Evolutionary conservation across 2,113 vertebrate genomes (phyloP), one percentile per base, ranked within the genome.

Genomic region (Peromyscus leucopus): DNA sequence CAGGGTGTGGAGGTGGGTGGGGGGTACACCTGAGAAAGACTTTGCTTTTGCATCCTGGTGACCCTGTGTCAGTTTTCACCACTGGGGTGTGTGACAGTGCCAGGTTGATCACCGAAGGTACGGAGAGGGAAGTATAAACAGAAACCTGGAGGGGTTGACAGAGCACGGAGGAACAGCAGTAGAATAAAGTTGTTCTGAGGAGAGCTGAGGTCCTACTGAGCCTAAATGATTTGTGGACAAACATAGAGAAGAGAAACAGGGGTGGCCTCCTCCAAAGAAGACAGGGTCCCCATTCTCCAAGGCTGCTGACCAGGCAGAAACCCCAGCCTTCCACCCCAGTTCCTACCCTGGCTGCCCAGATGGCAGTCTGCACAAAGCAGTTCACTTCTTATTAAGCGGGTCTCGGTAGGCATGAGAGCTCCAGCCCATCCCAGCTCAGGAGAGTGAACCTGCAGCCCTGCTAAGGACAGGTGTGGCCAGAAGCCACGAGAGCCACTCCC

Each of bases 241-340:
- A 8, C 33, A 8, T 2, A 0, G 0, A 55, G 48, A 59, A n/a
- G 22, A 12, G 16, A 1, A 21, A 0, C 7, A 51, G 24, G 31
- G 61, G 42, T 17, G 8, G 31, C 59, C 1, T 5, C 9, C 51
- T 28, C 75, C 67, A 74, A 67, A 31, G 67, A 0, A 31, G 28
- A 33, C 63, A 89, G 87, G 72, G 85, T 19, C 57, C 51, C 75
- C 42, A 24, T 76, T 63, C 75, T 59, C 4, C 11, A 75, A 61
- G 59, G 17, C 46, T 55, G 39, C 6, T 5, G 51, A 46, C 36
- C 74, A 63, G 78, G 17, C 24, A 33, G 78, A 83, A 21, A 11
- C 31, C 42, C 19, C 10, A 0, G 21, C 7, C 10, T 51, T 67
- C 36, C 13, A 39, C 10, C 2, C 42, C 5, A 63, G 57, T 31